Evolutionary conservation across 2,113 vertebrate genomes (phyloP), one percentile per base, ranked within the genome.

Genomic region (Mormyrus lacerda): DNA sequence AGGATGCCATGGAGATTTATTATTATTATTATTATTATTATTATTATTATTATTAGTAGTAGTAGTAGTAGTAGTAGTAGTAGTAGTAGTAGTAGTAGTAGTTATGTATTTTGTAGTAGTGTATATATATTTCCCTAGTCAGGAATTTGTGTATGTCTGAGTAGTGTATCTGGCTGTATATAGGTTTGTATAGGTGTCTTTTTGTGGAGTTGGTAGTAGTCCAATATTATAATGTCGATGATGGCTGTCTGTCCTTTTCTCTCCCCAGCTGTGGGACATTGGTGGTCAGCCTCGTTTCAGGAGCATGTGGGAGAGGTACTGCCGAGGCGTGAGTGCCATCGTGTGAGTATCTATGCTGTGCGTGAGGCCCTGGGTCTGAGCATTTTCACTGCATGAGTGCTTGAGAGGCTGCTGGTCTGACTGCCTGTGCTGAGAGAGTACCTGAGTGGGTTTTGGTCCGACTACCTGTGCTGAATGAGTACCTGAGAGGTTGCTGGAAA

Each of bases 271-370:
- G 89, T 98, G 97, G 97, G 97, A 98, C 93, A 98, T 98, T 0
- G 97, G 97, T 0, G 97, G 97, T 0, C 97, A 97, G 93, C 97
- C 97, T 0, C 96, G 97, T 47, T 98, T 98, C 89, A 95, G 97
- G 90, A 98, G 97, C 94, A 97, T 98, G 97, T 97, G 97, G 97
- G 97, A 98, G 89, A 93, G 97, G 19, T 98, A 97, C 93, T 97
- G 97, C 93, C 95, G 97, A 0, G 97, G 97, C 51, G 97, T 98
- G 88, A 97, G 97, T 19, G 97, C 97, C 92, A 97, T 98, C 0
- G 97, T 98, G 97, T 98, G 93, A 98, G 97, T 97, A 87, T 1
- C 76, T 27, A 21, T 21, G 10, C 3, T 39, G 17, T 58, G 48
- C 47, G 31, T 35, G 31, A 76, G 4, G 69, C 73, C 15, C 13